phyloP scores from a whole-genome alignment of 2,888 invertebrate species.

The Odontothrips loti region DNA sequence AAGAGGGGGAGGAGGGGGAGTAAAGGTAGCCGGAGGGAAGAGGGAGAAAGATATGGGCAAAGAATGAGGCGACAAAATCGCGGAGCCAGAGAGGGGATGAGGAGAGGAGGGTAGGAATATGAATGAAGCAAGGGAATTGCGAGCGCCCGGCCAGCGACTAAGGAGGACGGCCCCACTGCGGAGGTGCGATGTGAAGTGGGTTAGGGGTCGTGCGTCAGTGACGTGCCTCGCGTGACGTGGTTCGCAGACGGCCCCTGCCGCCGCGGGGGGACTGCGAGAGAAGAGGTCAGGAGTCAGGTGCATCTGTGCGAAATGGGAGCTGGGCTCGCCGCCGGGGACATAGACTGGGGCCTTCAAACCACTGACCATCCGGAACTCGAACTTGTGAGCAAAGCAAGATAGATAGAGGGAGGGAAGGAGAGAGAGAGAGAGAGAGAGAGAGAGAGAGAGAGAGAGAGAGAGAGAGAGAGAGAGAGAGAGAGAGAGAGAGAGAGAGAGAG shows the following conservation, averaged over 20 bases:
- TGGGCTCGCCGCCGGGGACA: no score
- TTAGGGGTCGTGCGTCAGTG: not conserved
- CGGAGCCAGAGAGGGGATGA: not conserved
- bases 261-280: not conserved
- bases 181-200: not conserved
- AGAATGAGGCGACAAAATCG: no score
- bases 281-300: no score
- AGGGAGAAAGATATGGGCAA: no score
- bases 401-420: not conserved
- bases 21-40: no score
- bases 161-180: not conserved
- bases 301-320: no score
- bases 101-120: not conserved
- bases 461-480: no score
- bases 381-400: not conserved
- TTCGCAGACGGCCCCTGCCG: not conserved
- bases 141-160: not conserved
- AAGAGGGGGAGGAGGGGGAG: no score
- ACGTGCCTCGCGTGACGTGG: not conserved
- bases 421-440: not conserved
- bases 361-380: no score
- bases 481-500: not conserved
- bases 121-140: slow-evolving; percentile 16
- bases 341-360: no score
- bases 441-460: no score